Conservation (phyloP, 2,113 vertebrate genomes). For the Phaethornis superciliosus region DNA sequence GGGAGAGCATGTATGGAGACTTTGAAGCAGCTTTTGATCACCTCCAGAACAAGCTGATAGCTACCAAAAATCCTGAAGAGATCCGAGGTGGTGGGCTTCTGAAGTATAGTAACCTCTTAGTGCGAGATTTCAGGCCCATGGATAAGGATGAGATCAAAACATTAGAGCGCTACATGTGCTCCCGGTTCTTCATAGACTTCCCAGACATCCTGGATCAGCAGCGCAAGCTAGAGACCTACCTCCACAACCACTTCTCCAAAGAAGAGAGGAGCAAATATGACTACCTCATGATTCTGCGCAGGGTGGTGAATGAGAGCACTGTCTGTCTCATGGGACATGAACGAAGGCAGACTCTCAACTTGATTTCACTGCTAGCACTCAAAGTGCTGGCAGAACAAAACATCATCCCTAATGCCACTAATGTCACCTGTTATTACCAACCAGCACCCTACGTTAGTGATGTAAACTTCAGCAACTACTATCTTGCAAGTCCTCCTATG, state of each 20-base stretch:
- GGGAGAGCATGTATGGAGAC: conserved; percentile 95
- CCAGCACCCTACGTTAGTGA: conserved; percentile 95
- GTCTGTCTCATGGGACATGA: conserved; percentile 99
- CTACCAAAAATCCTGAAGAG: conserved; percentile 95
- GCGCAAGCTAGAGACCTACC: conserved; percentile 93
- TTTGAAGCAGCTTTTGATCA: conserved; percentile 88
- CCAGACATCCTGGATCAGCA: conserved; percentile 95
- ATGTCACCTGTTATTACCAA: conserved; percentile 97
- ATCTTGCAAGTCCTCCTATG: conserved; percentile 81
- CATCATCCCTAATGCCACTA: conserved; percentile 91
- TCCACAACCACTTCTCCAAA: conserved; percentile 95
- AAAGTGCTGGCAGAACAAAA: conserved; percentile 93
- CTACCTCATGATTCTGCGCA: conserved; percentile 94
- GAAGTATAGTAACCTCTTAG: conserved; percentile 96
- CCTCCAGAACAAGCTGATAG: conserved; percentile 90
- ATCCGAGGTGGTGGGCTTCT: conserved; percentile 95
- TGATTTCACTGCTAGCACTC: conserved; percentile 92
- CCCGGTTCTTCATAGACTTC: conserved; percentile 98
- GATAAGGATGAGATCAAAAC: conserved; percentile 90
- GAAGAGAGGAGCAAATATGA: conserved; percentile 96
- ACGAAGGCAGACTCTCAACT: conserved; percentile 92
- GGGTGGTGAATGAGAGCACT: conserved; percentile 96
- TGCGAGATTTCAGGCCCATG: conserved; percentile 89
- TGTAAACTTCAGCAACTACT: conserved; percentile 98
- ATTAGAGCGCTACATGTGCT: conserved; percentile 97